Conservation (phyloP, 2,888 invertebrate genomes). For the Thymelicus sylvestris region DNA sequence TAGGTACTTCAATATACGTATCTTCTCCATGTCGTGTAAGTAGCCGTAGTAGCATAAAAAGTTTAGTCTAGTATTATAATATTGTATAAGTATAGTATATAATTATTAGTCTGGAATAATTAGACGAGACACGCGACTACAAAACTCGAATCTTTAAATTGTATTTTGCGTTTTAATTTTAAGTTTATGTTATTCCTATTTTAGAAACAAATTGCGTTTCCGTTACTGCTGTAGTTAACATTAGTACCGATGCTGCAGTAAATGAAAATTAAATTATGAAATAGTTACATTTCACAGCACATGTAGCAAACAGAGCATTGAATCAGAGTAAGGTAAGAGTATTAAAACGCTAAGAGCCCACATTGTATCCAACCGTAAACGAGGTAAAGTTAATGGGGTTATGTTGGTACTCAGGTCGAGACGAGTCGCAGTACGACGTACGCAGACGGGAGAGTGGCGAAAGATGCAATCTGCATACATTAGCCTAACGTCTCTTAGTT, state of each 20-base stretch:
- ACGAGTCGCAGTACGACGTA: slow-evolving; percentile 27
- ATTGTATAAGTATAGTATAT: too few relatives aligned
- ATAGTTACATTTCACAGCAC: background rate
- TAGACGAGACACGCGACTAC: too few relatives aligned
- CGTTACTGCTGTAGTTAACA: background rate
- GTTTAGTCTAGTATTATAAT: too few relatives aligned
- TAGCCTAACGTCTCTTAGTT: slow-evolving; percentile 81
- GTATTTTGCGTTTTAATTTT: too few relatives aligned
- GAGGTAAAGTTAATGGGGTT: slow-evolving; percentile 68
- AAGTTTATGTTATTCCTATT: background rate
- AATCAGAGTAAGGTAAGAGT: slow-evolving; percentile 40
- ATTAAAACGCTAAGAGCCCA: slow-evolving; percentile 46
- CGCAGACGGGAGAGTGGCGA: slow-evolving; percentile 52
- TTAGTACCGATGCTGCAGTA: too few relatives aligned
- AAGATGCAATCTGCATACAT: slow-evolving; percentile 84
- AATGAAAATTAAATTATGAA: background rate
- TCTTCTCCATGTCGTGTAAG: too few relatives aligned
- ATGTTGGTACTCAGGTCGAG: slow-evolving; percentile 52
- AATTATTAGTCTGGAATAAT: too few relatives aligned
- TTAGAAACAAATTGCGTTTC: background rate
- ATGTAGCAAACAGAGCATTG: slow-evolving; percentile 30
- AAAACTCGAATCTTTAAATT: too few relatives aligned
- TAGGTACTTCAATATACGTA: too few relatives aligned
- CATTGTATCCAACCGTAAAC: slow-evolving; percentile 57
- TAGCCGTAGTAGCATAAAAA: too few relatives aligned